These are phyloP conservation scores for Potorous gilbertii DNA, from an alignment of 2,797 vertebrate species.

Conservation along the genomic window DNA sequence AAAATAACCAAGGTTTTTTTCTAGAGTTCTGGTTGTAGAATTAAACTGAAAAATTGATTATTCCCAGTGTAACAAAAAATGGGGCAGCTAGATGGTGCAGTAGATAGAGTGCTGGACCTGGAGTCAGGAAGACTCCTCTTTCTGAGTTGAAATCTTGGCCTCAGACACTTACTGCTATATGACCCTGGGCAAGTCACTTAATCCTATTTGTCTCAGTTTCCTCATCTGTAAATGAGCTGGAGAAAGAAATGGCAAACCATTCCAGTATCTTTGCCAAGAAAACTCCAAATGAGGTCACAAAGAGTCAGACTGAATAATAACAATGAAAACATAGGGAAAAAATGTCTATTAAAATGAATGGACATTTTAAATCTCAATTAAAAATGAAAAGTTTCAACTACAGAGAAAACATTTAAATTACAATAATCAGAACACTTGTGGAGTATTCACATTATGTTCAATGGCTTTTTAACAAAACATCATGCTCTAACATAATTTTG, in stretches of 20 bases:
- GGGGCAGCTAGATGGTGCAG: neutral
- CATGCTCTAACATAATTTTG: neutral
- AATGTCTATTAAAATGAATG: neutral
- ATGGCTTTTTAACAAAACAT: neutral
- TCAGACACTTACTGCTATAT: neutral
- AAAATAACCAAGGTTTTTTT: slow-evolving; percentile 14
- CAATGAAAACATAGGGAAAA: neutral
- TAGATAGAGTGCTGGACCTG: neutral
- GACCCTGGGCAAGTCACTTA: neutral
- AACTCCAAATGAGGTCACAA: neutral
- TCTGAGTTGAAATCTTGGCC: neutral
- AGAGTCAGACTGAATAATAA: neutral
- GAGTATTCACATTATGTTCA: neutral
- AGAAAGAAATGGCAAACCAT: neutral
- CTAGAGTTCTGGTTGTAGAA: slow-evolving; percentile 29
- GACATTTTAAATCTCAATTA: neutral
- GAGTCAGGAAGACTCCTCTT: neutral
- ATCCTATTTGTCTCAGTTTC: neutral
- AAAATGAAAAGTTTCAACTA: neutral
- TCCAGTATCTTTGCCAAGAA: neutral
- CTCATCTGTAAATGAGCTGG: neutral
- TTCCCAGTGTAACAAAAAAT: slow-evolving; percentile 30
- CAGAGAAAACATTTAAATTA: neutral
- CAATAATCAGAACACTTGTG: neutral
- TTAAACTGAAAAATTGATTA: neutral